These are phyloP conservation scores for Tenthredo notha DNA, from an alignment of 2,888 invertebrate species.

Conservation along the genomic window DNA sequence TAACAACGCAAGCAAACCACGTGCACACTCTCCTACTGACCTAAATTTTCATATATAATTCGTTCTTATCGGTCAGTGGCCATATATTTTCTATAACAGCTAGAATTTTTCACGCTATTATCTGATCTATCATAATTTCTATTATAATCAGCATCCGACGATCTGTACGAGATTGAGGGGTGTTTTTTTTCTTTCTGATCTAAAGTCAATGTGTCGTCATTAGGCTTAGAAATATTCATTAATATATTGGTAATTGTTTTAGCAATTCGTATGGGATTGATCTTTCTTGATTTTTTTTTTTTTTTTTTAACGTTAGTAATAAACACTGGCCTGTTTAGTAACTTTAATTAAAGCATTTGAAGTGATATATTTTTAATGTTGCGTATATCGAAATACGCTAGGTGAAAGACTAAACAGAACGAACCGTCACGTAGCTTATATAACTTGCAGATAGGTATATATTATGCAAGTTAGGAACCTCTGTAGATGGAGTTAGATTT, in stretches of 20 bases:
- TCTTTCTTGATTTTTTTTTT: background rate
- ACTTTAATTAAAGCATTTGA: background rate
- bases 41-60: constrained; percentile 28
- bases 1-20: background rate
- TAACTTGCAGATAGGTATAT: background rate
- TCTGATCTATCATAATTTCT: background rate
- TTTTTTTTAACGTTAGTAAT: background rate
- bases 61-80: constrained; percentile 23
- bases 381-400: background rate
- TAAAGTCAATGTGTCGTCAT: background rate
- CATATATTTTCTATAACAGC: background rate
- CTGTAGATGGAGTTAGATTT: background rate
- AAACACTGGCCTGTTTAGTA: background rate
- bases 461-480: background rate
- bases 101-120: background rate
- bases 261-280: background rate
- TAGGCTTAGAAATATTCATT: background rate
- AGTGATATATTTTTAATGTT: background rate
- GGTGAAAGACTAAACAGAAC: background rate
- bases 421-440: background rate
- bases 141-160: background rate
- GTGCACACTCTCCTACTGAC: constrained; percentile 11
- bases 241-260: background rate
- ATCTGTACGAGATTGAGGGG: background rate
- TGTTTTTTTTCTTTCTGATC: background rate